Percentiles rank a stretch among this genome's conserved stretches.
Evolutionary conservation across 1,140 invertebrate species (phyloP).

Genomic region (Calosoma granatense): DNA sequence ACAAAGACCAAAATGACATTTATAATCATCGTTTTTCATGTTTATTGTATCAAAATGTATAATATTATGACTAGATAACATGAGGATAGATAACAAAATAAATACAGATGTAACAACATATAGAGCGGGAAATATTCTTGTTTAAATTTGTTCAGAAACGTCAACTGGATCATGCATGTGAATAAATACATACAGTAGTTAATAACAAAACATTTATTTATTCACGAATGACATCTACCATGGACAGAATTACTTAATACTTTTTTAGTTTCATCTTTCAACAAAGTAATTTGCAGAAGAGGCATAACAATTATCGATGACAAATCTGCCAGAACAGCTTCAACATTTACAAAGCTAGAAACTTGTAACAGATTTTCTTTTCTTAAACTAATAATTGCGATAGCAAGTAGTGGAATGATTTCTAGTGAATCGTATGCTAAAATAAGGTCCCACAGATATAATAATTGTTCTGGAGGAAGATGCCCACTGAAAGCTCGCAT

Average conservation of each 20-base stretch:
- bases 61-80: too few species aligned
- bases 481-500: slow-evolving; percentile 92
- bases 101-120: too few species aligned
- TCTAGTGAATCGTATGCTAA: slow-evolving; percentile 87
- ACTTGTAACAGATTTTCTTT: slow-evolving; percentile 89
- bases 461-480: slow-evolving; percentile 80
- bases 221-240: not conserved
- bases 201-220: not conserved
- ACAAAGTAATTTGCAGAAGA: slow-evolving; percentile 58
- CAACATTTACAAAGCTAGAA: slow-evolving; percentile 69
- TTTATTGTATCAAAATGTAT: too few species aligned
- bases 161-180: too few species aligned
- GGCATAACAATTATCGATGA: slow-evolving; percentile 85
- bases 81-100: too few species aligned
- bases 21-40: too few species aligned
- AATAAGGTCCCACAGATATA: slow-evolving; percentile 84
- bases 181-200: too few species aligned
- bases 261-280: slow-evolving; percentile 34
- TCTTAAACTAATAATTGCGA: slow-evolving; percentile 83
- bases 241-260: not conserved
- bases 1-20: too few species aligned
- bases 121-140: too few species aligned
- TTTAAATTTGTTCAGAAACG: too few species aligned
- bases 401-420: slow-evolving; percentile 75
- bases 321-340: slow-evolving; percentile 82